phyloP scores from a whole-genome alignment of 2,113 vertebrate species.

The Mionectes macconnelli region DNA sequence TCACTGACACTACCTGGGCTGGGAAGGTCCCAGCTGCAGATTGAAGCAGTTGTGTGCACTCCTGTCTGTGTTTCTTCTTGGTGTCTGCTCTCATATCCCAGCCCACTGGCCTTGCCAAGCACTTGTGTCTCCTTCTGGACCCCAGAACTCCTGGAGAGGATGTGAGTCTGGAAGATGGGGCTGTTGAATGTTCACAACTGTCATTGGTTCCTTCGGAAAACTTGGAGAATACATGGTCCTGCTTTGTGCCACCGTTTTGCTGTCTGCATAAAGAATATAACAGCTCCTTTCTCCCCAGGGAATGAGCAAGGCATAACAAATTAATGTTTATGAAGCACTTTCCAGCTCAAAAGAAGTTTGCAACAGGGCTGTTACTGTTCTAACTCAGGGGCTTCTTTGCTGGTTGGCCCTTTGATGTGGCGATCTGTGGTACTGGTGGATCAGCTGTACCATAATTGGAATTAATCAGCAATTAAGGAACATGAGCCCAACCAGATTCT shows the following conservation, averaged over 20 bases:
- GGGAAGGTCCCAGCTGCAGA: background rate
- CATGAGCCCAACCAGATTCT: background rate
- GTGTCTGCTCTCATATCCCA: background rate
- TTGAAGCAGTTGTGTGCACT: background rate
- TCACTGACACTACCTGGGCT: background rate
- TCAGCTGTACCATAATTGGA: slow-evolving; percentile 39
- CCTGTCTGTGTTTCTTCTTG: background rate
- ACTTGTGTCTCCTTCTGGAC: background rate
- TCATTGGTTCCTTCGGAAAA: background rate
- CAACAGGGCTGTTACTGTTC: background rate
- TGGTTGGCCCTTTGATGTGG: slow-evolving; percentile 45
- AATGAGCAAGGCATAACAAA: background rate
- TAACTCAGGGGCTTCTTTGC: slow-evolving; percentile 47
- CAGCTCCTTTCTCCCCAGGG: slow-evolving; percentile 6
- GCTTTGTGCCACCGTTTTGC: background rate
- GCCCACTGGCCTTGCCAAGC: background rate
- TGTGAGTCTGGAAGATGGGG: background rate
- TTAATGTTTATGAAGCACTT: slow-evolving; percentile 5
- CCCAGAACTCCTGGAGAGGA: background rate
- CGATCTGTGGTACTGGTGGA: slow-evolving; percentile 6
- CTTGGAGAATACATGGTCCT: background rate
- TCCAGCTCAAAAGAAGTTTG: background rate
- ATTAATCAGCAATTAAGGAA: slow-evolving; percentile 58
- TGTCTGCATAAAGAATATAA: background rate
- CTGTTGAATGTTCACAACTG: background rate